phyloP scores from a whole-genome alignment of 2,888 invertebrate genomes.

The Cantharis flavilabris region DNA sequence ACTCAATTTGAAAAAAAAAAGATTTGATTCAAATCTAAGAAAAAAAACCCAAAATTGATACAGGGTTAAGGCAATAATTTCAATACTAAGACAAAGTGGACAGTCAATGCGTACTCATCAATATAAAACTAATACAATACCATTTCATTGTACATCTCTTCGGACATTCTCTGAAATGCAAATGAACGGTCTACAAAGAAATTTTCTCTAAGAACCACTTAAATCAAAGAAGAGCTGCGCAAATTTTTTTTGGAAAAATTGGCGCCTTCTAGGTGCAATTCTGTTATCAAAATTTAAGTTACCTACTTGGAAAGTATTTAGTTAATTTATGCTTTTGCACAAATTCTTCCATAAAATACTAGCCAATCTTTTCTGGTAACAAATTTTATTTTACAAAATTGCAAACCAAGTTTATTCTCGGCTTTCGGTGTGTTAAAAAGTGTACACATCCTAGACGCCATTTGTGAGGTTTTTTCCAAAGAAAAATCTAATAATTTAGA shows the following conservation, averaged over 20 bases:
- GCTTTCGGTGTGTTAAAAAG: too few species aligned
- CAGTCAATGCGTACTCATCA: conserved; percentile 37
- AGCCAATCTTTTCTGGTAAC: too few species aligned
- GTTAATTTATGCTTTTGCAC: too few species aligned
- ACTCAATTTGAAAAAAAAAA: not conserved
- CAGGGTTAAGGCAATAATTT: conserved; percentile 15
- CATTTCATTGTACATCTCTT: conserved; percentile 83
- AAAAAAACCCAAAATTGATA: conserved; percentile 28
- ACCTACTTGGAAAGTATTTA: too few species aligned
- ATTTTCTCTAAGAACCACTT: conserved; percentile 28
- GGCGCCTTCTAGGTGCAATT: not conserved
- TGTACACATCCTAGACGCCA: not conserved
- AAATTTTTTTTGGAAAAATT: not conserved
- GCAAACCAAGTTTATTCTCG: too few species aligned
- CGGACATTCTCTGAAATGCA: conserved; percentile 81
- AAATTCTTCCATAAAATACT: too few species aligned
- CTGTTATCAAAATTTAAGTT: too few species aligned
- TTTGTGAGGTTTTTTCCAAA: not conserved
- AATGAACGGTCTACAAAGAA: conserved; percentile 53
- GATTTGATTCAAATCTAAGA: not conserved
- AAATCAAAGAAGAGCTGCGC: conserved; percentile 12
- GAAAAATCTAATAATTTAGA: not conserved
- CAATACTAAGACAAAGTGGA: conserved; percentile 34
- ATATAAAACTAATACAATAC: conserved; percentile 63
- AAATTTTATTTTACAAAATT: too few species aligned